Base-by-base conservation (phyloP, 1,140 invertebrate species). In the Globodera rostochiensis region DNA sequence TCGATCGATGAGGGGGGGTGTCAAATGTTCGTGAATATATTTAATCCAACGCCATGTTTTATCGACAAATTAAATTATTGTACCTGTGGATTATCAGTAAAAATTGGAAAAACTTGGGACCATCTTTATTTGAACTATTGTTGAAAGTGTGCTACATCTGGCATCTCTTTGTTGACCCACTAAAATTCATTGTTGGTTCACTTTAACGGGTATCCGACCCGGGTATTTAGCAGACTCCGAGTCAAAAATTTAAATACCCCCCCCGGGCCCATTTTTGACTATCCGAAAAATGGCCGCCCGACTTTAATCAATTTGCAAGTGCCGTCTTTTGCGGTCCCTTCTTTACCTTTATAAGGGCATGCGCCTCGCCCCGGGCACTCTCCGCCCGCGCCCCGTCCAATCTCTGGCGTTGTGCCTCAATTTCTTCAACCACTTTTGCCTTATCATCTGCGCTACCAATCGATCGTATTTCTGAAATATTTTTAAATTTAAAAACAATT, bases 81-180 rank as follows among this genome's bases (percentile, higher is more conserved):
- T 36, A 36, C 36, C 36, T 36, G 36, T 36, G 36, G 36, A 36
- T 36, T 36, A 36, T 36, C 36, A 36, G 36, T 3, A 36, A 36
- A 36, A 36, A 36, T 36, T 36, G 36, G 36, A 3, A 3, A 36
- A 36, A 36, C 1, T 36, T 36, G 36, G 36, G 3, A 1, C 36
- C 36, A 36, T 19, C 5, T 19, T 64, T 64, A 11, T 64, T 4
- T 53, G 21, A 49, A 13, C 66, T 77, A 66, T 7, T 50, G 60
- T 67, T 47, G 46, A 46, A 64, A 77, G 13, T 15, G 13, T 66
- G 45, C 25, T 69, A 25, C 77, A 6, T 36, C 47, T 25, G 77
- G 77, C 49, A 78, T 78, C 69, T 70, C 77, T 3, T n/a, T 46
- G 13, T 70, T 60, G n/a, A n/a, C 66, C 77, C 77, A 78, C 77